Evolutionary conservation across 2,888 invertebrate genomes (phyloP), one percentile per base, ranked within the genome.

Genomic region (Junonia oenone): DNA sequence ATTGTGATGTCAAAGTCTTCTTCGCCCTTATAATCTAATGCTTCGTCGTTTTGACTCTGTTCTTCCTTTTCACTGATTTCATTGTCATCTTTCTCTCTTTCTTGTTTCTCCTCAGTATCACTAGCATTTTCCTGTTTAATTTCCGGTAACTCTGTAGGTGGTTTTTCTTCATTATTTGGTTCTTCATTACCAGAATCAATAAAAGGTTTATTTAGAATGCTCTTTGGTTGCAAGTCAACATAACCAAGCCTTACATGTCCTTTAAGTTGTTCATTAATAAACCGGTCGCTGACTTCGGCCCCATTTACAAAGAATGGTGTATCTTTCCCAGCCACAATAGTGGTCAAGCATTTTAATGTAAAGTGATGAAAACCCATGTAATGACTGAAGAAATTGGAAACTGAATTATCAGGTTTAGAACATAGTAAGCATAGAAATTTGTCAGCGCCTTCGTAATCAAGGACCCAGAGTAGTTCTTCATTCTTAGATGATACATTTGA

Each of bases 1-100:
- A 80, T 66, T 14, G 91, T 88, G 1, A 89, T 74, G 69, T 91
- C 91, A 69, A 87, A 89, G 55, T 90, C 90, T 63, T 83, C 78
- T 50, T 81, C 76, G 0, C 90, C 90, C 62, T 73, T 73, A 58
- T 89, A 90, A 13, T 67, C 65, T 57, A 73, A 75, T 22, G 66
- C 58, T 19, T 62, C 64, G 33, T 54, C 56, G 66, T 58, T 63
- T 54, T 62, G 46, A 46, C 46, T 59, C 13, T 51, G 58, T 35
- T 55, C 64, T 33, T 54, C 56, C 27, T 49, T 43, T 38, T 70
- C 70, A 48, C 53, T 47, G 29, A 51, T 13, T 35, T 61, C 60
- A 43, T 45, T 56, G 11, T 59, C n/a, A n/a, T n/a, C n/a, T n/a
- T n/a, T n/a, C n/a, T n/a, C 67, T 11, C 61, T 48, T 40, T 58